Percentiles rank a stretch among this genome's conserved stretches.
Evolutionary conservation across 2,113 vertebrate genomes (phyloP).

Genomic region (Mus pahari): DNA sequence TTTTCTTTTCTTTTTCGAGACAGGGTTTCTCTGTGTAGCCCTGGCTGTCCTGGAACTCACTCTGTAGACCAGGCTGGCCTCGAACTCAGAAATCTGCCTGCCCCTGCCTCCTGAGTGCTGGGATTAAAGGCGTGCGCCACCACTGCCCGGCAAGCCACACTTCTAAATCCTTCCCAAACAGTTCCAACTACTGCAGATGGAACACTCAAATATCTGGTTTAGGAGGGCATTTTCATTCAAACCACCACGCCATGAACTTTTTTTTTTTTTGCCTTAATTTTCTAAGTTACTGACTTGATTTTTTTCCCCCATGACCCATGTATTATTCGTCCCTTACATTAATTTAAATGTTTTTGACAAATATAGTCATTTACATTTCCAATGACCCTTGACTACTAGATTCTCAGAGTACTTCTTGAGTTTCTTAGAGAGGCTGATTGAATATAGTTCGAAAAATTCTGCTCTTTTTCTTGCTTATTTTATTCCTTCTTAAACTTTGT

Average conservation of each 20-base stretch:
- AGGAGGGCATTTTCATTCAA: not conserved
- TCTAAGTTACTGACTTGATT: not conserved
- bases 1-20: no score
- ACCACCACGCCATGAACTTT: not conserved
- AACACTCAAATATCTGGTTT: not conserved
- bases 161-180: not conserved
- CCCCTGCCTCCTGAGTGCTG: no score
- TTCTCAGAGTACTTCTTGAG: not conserved
- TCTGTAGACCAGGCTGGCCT: no score
- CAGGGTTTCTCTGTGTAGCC: no score
- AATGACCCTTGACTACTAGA: not conserved
- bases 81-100: no score
- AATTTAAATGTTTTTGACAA: not conserved
- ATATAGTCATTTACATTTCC: not conserved
- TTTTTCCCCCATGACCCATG: not conserved
- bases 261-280: not conserved
- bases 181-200: not conserved
- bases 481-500: not conserved
- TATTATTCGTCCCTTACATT: not conserved
- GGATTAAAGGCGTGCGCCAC: no score
- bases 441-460: constrained; percentile 26
- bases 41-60: no score
- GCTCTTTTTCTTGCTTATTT: not conserved
- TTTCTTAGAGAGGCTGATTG: not conserved
- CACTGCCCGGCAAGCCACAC: not conserved